phyloP scores from a whole-genome alignment of 2,888 invertebrate genomes.

The Synanthedon tipuliformis region DNA sequence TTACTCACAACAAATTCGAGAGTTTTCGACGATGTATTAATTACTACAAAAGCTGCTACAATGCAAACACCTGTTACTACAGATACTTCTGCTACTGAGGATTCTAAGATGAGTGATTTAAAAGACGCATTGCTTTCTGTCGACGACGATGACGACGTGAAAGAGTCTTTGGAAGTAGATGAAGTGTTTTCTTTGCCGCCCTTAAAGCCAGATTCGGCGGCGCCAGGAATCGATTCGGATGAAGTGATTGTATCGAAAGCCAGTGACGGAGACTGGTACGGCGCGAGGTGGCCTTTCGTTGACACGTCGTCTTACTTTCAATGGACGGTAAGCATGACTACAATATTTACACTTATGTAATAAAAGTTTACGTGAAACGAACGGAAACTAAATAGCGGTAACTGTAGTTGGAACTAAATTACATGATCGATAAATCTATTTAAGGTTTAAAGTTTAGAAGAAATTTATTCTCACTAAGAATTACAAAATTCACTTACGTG shows the following conservation, averaged over 20 bases:
- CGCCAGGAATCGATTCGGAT: slow-evolving; percentile 36
- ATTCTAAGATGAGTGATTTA: slow-evolving; percentile 43
- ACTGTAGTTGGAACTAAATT: too few species aligned
- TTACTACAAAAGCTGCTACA: slow-evolving; percentile 44
- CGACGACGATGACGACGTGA: slow-evolving; percentile 61
- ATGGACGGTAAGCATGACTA: slow-evolving; percentile 70
- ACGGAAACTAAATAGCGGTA: too few species aligned
- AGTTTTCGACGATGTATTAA: slow-evolving; percentile 44
- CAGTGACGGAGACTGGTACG: slow-evolving; percentile 68
- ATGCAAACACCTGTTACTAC: slow-evolving; percentile 25
- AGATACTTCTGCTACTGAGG: slow-evolving; percentile 31
- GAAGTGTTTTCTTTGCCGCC: slow-evolving; percentile 60
- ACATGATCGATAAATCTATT: too few species aligned
- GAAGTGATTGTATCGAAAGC: slow-evolving; percentile 57
- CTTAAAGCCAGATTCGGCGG: slow-evolving; percentile 40
- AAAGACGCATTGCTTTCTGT: slow-evolving; percentile 55
- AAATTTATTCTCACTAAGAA: too few species aligned
- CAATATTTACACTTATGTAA: background rate
- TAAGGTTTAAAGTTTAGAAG: too few species aligned
- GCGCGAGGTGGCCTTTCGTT: slow-evolving; percentile 74
- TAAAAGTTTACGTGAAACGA: background rate
- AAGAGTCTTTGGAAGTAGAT: slow-evolving; percentile 56
- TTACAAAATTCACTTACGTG: too few species aligned
- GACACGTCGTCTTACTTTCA: slow-evolving; percentile 75
- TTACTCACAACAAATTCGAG: slow-evolving; percentile 34